These are phyloP conservation scores for Anneissia japonica DNA, from an alignment of 35 echinoderm and acorn worm species.

Conservation along the genomic window DNA sequence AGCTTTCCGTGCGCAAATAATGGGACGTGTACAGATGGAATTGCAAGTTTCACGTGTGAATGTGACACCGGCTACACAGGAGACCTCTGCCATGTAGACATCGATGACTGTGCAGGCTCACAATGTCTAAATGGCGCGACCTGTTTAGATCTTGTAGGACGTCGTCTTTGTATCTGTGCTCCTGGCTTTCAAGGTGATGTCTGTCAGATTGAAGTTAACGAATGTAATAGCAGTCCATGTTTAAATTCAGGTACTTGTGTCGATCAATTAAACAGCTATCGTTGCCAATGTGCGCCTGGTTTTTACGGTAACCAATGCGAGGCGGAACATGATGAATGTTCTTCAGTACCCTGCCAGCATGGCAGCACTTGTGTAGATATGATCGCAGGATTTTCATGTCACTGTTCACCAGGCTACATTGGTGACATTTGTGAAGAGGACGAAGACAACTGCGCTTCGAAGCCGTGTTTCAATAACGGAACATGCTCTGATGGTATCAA, in stretches of 20 bases:
- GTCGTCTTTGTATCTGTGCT: slow-evolving; percentile 17
- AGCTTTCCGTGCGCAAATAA: slow-evolving; percentile 32
- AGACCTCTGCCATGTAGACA: neutral
- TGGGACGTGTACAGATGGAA: neutral
- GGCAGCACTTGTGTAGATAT: neutral
- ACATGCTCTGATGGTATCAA: neutral
- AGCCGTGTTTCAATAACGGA: neutral
- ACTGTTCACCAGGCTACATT: neutral
- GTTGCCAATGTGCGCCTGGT: neutral
- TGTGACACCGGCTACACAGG: neutral
- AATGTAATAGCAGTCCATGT: slow-evolving; percentile 50
- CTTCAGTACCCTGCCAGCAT: neutral
- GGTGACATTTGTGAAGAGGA: neutral
- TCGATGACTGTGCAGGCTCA: slow-evolving; percentile 54
- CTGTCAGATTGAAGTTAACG: slow-evolving; percentile 13
- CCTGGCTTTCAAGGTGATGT: neutral
- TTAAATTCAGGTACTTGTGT: slow-evolving; percentile 38
- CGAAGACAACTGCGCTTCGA: neutral
- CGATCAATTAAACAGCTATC: slow-evolving; percentile 25
- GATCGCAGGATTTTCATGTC: neutral
- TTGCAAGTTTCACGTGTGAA: neutral
- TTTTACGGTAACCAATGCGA: neutral
- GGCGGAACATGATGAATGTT: slow-evolving; percentile 21
- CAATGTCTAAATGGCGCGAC: slow-evolving; percentile 62
- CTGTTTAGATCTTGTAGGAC: slow-evolving; percentile 41